Evolutionary conservation across 2,113 vertebrate genomes (phyloP), one percentile per base, ranked within the genome.

Genomic region (Macrotus californicus): DNA sequence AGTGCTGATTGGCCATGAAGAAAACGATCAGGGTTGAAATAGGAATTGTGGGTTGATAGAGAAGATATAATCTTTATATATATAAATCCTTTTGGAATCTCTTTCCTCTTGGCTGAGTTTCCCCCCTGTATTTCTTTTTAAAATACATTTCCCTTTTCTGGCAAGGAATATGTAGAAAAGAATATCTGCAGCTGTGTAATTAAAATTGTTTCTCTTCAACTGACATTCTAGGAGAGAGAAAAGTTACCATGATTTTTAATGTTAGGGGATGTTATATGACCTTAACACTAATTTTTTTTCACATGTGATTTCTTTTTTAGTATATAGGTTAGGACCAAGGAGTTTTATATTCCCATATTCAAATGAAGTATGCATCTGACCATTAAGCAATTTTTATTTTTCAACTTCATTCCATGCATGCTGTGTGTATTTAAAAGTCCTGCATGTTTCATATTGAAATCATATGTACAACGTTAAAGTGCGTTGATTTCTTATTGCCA

Each of bases 1-100:
- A 92, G 91, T 96, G 95, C 84, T 92, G 96, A 97, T 67, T 94
- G 87, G 87, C 80, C 97, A 80, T 97, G 95, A 96, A 96, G 59
- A 96, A 94, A 96, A 95, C 85, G 83, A 94, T 96, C 93, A 93
- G 69, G 76, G 80, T 94, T 93, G 83, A 93, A 97, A 86, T n/a
- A 96, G 87, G 29, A 93, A 77, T 81, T 81, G 39, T 52, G 21
- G n/a, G 66, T 84, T 86, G 86, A 91, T 94, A 34, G 59, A 91
- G 79, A 89, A 89, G 39, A 91, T 87, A 46, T n/a, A 21, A 61
- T 94, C 24, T 90, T 54, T 95, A 70, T 61, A 36, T 61, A 41
- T 41, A 54, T 93, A 96, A 61, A 94, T 93, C 70, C 72, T 96
- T 90, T 87, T 56, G 75, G 43, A 96, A 81, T 88, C 72, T 88